phyloP scores from a whole-genome alignment of 2,888 invertebrate genomes.

The Lathronympha strigana region DNA sequence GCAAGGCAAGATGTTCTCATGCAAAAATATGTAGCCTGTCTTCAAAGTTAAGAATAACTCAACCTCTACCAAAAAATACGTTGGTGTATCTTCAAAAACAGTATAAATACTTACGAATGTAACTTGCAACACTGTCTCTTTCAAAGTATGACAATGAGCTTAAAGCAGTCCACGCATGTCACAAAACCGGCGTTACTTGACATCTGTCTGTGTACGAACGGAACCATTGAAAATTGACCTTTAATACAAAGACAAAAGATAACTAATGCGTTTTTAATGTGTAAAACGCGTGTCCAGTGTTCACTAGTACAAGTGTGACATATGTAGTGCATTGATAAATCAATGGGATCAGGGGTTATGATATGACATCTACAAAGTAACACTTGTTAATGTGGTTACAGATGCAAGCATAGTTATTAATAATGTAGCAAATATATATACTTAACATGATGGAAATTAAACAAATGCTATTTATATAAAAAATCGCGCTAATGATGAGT shows the following conservation, averaged over 20 bases:
- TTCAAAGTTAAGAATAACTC: background rate
- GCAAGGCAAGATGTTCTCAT: too few relatives aligned
- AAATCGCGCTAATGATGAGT: slow-evolving; percentile 8
- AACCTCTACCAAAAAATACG: background rate
- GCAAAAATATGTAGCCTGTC: background rate
- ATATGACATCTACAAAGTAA: background rate
- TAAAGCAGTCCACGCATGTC: slow-evolving; percentile 31
- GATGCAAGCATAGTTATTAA: background rate
- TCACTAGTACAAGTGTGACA: slow-evolving; percentile 42
- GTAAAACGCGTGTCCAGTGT: slow-evolving; percentile 40
- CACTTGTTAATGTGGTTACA: slow-evolving; percentile 3
- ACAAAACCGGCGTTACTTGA: slow-evolving; percentile 39
- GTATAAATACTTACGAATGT: background rate
- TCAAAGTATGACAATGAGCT: slow-evolving; percentile 26
- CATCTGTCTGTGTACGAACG: slow-evolving; percentile 24
- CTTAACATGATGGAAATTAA: background rate
- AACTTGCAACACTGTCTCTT: slow-evolving; percentile 30
- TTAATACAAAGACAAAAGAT: slow-evolving; percentile 40
- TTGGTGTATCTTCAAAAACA: background rate
- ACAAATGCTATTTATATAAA: background rate
- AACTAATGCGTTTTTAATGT: slow-evolving; percentile 35
- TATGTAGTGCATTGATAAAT: slow-evolving; percentile 24
- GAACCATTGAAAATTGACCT: slow-evolving; percentile 34
- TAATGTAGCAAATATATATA: background rate
- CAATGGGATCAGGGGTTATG: slow-evolving; percentile 26